phyloP scores from a whole-genome alignment of 37 sponge, comb jelly and placozoan species.

The Halichondria panicea region DNA sequence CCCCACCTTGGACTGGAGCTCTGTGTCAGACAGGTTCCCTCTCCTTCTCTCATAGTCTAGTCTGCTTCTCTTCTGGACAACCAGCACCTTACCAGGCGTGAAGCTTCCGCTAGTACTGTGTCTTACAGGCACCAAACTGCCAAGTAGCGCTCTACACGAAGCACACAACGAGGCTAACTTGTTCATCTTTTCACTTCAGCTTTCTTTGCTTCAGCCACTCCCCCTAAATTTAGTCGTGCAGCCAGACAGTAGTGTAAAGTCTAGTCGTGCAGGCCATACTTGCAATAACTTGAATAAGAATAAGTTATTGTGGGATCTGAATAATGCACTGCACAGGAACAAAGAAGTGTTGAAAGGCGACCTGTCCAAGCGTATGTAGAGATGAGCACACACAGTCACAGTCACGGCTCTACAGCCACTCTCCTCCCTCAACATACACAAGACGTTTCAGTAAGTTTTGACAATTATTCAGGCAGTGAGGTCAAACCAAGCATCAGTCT shows the following conservation, averaged over 20 bases:
- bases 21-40: constrained; percentile 1
- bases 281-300: too few species aligned
- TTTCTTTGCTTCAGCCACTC: too few species aligned
- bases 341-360: too few species aligned
- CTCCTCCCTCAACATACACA: constrained; percentile 66
- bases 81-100: constrained; percentile 32
- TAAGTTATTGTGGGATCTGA: too few species aligned
- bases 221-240: too few species aligned
- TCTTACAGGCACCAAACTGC: too few species aligned
- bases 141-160: background rate
- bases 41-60: constrained; percentile 47
- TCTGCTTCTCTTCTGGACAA: constrained; percentile 58
- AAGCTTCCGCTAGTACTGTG: too few species aligned
- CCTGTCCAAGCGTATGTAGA: too few species aligned
- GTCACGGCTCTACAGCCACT: background rate
- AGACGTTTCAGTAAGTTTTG: constrained; percentile 24
- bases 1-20: constrained; percentile 36
- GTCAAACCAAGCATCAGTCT: constrained; percentile 46
- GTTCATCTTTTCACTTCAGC: too few species aligned
- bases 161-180: background rate
- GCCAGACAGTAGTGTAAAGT: too few species aligned
- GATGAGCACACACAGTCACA: background rate
- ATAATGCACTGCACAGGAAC: too few species aligned
- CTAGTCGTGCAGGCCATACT: too few species aligned
- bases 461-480: constrained; percentile 6